Conservation (phyloP, 53 echinoderm and acorn worm species). For the Echinometra lucunter region DNA sequence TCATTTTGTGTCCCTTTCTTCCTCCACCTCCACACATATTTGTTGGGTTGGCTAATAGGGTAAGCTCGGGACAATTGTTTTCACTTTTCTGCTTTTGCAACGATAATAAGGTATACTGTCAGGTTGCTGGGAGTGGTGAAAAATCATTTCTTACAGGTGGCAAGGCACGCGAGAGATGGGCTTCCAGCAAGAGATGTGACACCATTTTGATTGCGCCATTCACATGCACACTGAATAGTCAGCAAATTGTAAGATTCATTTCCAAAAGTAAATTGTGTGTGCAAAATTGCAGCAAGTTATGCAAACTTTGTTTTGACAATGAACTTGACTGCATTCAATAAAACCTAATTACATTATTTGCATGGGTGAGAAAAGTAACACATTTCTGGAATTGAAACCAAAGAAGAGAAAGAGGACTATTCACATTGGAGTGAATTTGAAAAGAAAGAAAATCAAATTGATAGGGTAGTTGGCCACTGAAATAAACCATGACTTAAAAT, state of each 20-base stretch:
- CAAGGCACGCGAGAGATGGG: slow-evolving; percentile 19
- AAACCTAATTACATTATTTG: neutral
- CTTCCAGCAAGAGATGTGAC: slow-evolving; percentile 22
- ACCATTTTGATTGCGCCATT: neutral
- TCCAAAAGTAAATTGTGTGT: neutral
- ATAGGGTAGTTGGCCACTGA: neutral
- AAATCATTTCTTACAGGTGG: slow-evolving; percentile 33
- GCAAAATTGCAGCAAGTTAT: neutral
- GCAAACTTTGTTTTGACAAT: neutral
- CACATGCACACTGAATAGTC: neutral
- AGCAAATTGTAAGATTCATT: neutral
- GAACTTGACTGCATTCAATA: neutral
- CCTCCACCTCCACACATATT: slow-evolving; percentile 39
- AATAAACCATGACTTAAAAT: neutral
- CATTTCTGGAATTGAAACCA: neutral
- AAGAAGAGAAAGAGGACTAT: neutral
- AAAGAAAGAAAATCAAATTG: neutral
- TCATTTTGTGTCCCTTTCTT: neutral
- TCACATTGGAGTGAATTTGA: neutral
- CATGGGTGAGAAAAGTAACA: neutral
- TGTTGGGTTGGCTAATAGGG: slow-evolving; percentile 21
- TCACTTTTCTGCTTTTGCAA: slow-evolving; percentile 12
- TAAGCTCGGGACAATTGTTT: neutral
- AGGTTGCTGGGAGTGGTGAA: slow-evolving; percentile 23
- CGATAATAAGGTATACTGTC: neutral